These are phyloP conservation scores for Cryptocephalus primarius DNA, from an alignment of 2,888 invertebrate genomes.

Conservation along the genomic window DNA sequence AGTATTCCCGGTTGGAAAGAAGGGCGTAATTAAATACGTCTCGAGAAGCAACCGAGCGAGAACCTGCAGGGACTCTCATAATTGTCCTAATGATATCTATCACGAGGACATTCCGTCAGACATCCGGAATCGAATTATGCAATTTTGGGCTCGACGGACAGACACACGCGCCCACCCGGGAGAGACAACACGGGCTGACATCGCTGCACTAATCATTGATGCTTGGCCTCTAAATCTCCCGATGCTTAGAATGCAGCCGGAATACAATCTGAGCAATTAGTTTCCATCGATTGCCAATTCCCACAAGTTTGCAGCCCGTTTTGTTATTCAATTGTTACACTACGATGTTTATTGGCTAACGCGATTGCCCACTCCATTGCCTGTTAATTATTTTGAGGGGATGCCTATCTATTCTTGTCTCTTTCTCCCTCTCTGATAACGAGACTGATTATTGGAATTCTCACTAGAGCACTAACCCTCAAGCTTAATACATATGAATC, in stretches of 20 bases:
- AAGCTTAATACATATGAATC: too few species aligned
- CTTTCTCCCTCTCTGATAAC: too few species aligned
- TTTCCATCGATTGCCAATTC: slow-evolving; percentile 20
- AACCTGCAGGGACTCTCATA: slow-evolving; percentile 9
- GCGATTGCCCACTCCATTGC: slow-evolving; percentile 11
- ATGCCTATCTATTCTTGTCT: not conserved
- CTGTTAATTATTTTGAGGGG: slow-evolving; percentile 8
- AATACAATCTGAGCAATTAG: slow-evolving; percentile 26
- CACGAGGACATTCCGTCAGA: slow-evolving; percentile 27
- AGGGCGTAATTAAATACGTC: too few species aligned
- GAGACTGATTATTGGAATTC: too few species aligned
- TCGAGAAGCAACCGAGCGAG: not conserved
- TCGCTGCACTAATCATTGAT: slow-evolving; percentile 30
- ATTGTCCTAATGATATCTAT: slow-evolving; percentile 32
- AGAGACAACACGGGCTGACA: slow-evolving; percentile 28
- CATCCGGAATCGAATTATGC: slow-evolving; percentile 36
- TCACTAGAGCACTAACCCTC: too few species aligned
- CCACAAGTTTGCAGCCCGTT: slow-evolving; percentile 16
- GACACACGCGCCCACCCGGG: slow-evolving; percentile 21
- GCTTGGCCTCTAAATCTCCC: slow-evolving; percentile 19
- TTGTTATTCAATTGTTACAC: slow-evolving; percentile 19
- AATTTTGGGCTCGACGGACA: slow-evolving; percentile 24
- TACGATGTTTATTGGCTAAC: slow-evolving; percentile 16
- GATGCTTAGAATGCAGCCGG: slow-evolving; percentile 18
- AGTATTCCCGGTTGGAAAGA: too few species aligned